Base-by-base conservation (phyloP, 2,888 invertebrate genomes). In the Rotaria sp. region DNA sequence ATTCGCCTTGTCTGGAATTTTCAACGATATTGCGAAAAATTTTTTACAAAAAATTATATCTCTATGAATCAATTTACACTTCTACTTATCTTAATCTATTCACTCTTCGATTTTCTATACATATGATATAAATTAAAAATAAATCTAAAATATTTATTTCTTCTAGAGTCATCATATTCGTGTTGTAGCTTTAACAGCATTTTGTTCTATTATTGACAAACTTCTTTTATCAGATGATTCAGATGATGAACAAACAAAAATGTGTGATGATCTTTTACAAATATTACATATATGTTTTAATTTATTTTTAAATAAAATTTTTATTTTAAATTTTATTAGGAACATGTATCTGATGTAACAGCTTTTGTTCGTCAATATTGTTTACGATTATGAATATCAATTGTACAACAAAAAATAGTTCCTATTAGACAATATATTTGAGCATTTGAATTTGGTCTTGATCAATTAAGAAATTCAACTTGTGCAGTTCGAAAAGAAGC, bases 151-250 rank as follows among this genome's bases (percentile, higher is more conserved):
- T 0, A 50, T 24, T 35, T 74, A 2, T 38, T 38, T 24, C 3
- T 24, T 80, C n/a, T 80, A 80, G 80, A 45, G 26, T 45, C 80
- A 80, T 80, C 80, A 80, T 80, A 80, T 80, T 80, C 80, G 80
- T 45, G 45, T 80, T 45, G 80, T 45, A 45, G 80, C 45, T 45
- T n/a, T 80, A 35, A 80, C 45, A 45, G 45, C 80, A 80, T 80
- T 80, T 2, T 41, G 26, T 45, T 45, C 26, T 26, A 45, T 80
- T 45, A 80, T 80, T n/a, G 80, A 80, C n/a, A 80, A 45, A 80
- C 45, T 80, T 45, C 45, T 80, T 45, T 45, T 45, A 45, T 41
- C 45, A 0, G 80, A 80, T 80, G 45, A 45, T n/a, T n/a, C 45
- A 15, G 80, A 80, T 80, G 80, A 80, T 80, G 41, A n/a, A 45